Evolutionary conservation across 2,797 vertebrate genomes (phyloP).

Genomic region (Megaceryle alcyon): DNA sequence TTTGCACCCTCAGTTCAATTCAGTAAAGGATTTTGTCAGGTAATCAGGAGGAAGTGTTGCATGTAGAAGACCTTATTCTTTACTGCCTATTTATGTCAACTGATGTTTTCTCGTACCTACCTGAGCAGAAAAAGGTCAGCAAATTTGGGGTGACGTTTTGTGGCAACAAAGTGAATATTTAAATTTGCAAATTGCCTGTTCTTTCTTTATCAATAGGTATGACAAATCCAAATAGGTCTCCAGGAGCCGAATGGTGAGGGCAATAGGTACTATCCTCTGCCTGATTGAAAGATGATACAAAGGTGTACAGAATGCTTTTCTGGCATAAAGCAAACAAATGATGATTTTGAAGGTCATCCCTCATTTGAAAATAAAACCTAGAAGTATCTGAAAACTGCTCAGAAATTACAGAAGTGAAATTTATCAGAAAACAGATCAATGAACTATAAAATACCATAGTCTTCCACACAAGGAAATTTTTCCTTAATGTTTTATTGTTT

Average conservation of each 20-base stretch:
- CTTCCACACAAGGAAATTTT: neutral
- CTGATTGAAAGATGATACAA: neutral
- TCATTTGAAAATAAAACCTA: slow-evolving; percentile 12
- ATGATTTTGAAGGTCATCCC: neutral
- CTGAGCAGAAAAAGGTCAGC: neutral
- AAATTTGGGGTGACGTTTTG: neutral
- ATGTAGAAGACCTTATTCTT: neutral
- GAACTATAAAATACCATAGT: neutral
- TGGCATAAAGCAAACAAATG: neutral
- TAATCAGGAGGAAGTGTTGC: neutral
- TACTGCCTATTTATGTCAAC: neutral
- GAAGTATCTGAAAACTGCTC: neutral
- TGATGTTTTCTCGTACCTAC: neutral
- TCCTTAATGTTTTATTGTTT: neutral
- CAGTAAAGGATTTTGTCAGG: neutral
- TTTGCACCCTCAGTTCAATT: neutral
- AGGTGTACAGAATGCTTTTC: neutral
- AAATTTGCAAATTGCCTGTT: neutral
- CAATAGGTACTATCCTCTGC: neutral
- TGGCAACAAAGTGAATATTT: neutral
- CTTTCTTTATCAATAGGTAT: neutral
- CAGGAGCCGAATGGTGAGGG: neutral
- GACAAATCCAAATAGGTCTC: neutral
- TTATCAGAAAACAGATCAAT: neutral
- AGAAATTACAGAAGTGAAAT: neutral